Percentiles rank a stretch among this genome's conserved stretches.
Conservation (phyloP, 1,140 invertebrate species). For the Drosophila pandora region DNA sequence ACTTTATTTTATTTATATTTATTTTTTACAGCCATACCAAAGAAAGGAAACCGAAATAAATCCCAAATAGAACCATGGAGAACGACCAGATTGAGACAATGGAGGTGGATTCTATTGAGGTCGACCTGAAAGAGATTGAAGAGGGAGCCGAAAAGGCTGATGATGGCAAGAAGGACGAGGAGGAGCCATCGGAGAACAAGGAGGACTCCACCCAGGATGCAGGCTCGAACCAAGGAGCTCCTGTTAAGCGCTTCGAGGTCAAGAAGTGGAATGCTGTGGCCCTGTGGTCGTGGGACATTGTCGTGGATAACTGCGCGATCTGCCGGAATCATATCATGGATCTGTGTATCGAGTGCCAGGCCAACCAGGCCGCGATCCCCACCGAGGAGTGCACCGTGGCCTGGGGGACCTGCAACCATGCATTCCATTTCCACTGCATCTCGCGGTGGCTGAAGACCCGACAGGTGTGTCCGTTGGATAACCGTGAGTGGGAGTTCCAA, state of each 20-base stretch:
- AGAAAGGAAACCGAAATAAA: too few species aligned
- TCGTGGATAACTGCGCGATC: constrained; percentile 32
- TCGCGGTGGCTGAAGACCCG: constrained; percentile 31
- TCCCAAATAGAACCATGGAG: too few species aligned
- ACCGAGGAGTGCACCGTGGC: constrained; percentile 35
- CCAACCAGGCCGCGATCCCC: constrained; percentile 6
- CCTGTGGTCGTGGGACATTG: constrained; percentile 26
- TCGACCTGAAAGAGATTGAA: too few species aligned
- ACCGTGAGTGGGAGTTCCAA: constrained; percentile 35
- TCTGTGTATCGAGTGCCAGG: constrained; percentile 36
- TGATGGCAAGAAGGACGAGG: too few species aligned
- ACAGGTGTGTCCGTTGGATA: constrained; percentile 33
- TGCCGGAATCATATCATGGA: constrained; percentile 34
- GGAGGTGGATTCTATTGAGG: too few species aligned
- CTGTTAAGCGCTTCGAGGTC: constrained; percentile 11
- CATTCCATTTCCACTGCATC: constrained; percentile 39
- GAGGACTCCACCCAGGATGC: too few species aligned
- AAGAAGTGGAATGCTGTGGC: constrained; percentile 33
- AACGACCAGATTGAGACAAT: too few species aligned
- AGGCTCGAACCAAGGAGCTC: too few species aligned
- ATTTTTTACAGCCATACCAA: too few species aligned
- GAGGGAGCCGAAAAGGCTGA: too few species aligned
- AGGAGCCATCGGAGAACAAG: too few species aligned
- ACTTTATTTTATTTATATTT: too few species aligned
- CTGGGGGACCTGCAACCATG: constrained; percentile 36